phyloP scores from a whole-genome alignment of 2,888 invertebrate species.

The Eupsilia transversa region DNA sequence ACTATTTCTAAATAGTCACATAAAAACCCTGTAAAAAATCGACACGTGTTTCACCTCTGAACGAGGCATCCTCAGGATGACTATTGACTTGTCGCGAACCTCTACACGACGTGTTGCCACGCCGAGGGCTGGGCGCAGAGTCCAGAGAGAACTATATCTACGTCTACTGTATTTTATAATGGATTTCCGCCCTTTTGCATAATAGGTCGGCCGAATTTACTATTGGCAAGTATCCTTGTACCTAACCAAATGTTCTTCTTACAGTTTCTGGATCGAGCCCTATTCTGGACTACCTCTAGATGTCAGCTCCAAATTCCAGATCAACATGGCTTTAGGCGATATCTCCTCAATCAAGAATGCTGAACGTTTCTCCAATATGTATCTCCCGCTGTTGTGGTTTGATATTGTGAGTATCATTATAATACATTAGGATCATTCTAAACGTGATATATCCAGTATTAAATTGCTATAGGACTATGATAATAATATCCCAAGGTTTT shows the following conservation, averaged over 20 bases:
- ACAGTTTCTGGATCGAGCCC: constrained; percentile 95
- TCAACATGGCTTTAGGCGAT: constrained; percentile 95
- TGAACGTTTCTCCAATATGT: constrained; percentile 92
- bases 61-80: too few relatives aligned
- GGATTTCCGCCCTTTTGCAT: too few relatives aligned
- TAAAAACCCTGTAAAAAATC: too few relatives aligned
- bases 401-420: constrained; percentile 94
- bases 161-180: too few relatives aligned
- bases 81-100: too few relatives aligned
- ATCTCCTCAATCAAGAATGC: constrained; percentile 92
- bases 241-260: constrained; percentile 19
- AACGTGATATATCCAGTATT: neutral
- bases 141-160: too few relatives aligned
- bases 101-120: too few relatives aligned
- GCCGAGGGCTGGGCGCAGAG: too few relatives aligned
- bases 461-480: neutral
- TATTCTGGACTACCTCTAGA: constrained; percentile 95
- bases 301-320: constrained; percentile 95
- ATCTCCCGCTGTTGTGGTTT: constrained; percentile 96
- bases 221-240: neutral
- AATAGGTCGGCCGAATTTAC: too few relatives aligned
- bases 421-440: neutral
- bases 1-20: too few relatives aligned
- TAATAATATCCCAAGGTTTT: neutral
- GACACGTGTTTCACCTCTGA: too few relatives aligned